A percentile compares a stretch with the other conserved stretches of the same genome.
Evolutionary conservation across 2,113 vertebrate genomes (phyloP).

Genomic region (Callipepla californica): DNA sequence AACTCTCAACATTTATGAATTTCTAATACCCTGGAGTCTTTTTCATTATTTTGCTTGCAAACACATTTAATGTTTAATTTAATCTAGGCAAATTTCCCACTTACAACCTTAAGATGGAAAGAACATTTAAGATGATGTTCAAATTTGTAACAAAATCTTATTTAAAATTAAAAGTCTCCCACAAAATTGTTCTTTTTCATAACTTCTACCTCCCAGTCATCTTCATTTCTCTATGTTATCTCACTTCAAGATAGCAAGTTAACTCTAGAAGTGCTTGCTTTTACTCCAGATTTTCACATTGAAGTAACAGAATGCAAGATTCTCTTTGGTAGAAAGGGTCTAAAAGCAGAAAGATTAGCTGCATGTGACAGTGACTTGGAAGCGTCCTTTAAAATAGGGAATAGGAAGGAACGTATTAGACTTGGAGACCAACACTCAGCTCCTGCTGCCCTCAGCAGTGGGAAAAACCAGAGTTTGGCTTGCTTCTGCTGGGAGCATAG

Average conservation of each 20-base stretch:
- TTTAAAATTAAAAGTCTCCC: neutral
- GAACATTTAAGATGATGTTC: neutral
- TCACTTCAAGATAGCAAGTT: neutral
- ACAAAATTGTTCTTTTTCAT: neutral
- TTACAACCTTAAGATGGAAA: neutral
- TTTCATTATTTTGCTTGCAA: neutral
- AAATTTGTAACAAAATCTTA: neutral
- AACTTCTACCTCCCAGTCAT: neutral
- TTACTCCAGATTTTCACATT: neutral
- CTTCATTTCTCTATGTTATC: neutral
- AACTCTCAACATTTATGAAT: neutral
- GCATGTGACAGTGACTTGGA: neutral
- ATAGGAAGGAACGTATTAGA: neutral
- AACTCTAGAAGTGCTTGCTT: neutral
- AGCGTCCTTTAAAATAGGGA: neutral
- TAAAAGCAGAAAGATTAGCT: neutral
- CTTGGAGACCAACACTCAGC: neutral
- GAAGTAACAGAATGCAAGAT: neutral
- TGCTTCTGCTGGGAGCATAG: neutral
- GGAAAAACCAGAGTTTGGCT: neutral
- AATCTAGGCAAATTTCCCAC: neutral
- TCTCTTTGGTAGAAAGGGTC: neutral
- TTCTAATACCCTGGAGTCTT: neutral
- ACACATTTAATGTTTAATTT: neutral
- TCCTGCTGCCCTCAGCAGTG: neutral